Evolutionary conservation across 2,797 vertebrate genomes (phyloP).

Genomic region (Poeciliopsis presidionis): DNA sequence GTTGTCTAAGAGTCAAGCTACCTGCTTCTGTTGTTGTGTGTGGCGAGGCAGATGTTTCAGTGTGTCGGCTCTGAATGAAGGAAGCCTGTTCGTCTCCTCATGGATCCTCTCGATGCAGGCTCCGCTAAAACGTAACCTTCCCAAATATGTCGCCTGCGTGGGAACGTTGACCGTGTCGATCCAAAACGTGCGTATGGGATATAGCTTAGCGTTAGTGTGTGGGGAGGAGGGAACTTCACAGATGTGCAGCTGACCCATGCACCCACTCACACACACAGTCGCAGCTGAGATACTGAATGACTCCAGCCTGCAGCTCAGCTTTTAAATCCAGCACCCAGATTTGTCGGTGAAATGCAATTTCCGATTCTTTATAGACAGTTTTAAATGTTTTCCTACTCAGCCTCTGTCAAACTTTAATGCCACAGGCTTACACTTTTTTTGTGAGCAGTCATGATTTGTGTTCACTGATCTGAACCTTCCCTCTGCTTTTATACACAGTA

Average conservation of each 20-base stretch:
- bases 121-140: not conserved
- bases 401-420: not conserved
- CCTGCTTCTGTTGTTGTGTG: not conserved
- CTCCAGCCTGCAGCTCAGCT: not conserved
- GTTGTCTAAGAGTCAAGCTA: not conserved
- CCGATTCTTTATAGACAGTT: too few species aligned
- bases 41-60: not conserved
- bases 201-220: not conserved
- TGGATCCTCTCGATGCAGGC: not conserved
- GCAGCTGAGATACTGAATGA: not conserved
- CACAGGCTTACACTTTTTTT: not conserved
- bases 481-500: not conserved
- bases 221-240: not conserved
- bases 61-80: not conserved
- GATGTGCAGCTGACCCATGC: slow-evolving; percentile 1
- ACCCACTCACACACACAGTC: not conserved
- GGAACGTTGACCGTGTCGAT: not conserved
- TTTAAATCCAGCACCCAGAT: not conserved
- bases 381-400: not conserved
- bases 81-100: not conserved
- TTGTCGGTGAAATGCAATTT: not conserved
- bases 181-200: not conserved
- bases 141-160: not conserved
- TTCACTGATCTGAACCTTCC: not conserved
- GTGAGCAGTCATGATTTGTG: not conserved